A percentile compares a stretch with the other conserved stretches of the same genome.
Conservation (phyloP, 2,888 invertebrate genomes). For the Abscondita cerata region DNA sequence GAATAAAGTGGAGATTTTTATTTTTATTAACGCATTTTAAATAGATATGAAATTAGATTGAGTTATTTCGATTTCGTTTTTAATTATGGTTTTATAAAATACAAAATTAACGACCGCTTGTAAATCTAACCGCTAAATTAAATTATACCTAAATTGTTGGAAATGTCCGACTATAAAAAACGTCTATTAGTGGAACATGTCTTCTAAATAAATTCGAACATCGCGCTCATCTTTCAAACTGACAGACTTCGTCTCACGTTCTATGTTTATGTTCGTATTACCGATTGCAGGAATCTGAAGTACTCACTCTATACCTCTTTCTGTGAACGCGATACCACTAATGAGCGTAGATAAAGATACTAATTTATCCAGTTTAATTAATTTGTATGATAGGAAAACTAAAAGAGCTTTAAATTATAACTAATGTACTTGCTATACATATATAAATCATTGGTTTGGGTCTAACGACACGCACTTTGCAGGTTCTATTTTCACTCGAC, state of each 20-base stretch:
- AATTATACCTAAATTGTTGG: slow-evolving; percentile 4
- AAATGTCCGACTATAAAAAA: slow-evolving; percentile 4
- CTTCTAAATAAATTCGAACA: slow-evolving; percentile 48
- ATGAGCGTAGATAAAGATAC: slow-evolving; percentile 51
- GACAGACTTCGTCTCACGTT: slow-evolving; percentile 49
- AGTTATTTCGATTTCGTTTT: too few species aligned
- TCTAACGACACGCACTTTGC: too few species aligned
- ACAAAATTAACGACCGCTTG: slow-evolving; percentile 1
- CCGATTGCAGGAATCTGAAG: slow-evolving; percentile 49
- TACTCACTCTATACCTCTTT: slow-evolving; percentile 35
- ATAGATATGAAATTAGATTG: too few species aligned
- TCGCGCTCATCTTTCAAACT: slow-evolving; percentile 49
- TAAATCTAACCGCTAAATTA: slow-evolving; percentile 9
- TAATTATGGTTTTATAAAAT: background rate
- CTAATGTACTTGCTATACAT: slow-evolving; percentile 13
- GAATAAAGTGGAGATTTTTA: too few species aligned
- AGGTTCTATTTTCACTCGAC: too few species aligned
- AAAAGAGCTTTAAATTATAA: slow-evolving; percentile 29
- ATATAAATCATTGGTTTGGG: slow-evolving; percentile 3
- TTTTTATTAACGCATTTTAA: too few species aligned
- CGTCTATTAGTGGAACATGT: slow-evolving; percentile 48
- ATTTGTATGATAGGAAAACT: slow-evolving; percentile 49
- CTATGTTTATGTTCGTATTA: slow-evolving; percentile 49
- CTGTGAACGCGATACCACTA: slow-evolving; percentile 52
- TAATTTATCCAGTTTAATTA: slow-evolving; percentile 54